A percentile compares a stretch with the other conserved stretches of the same genome.
Conservation (phyloP, 2,888 invertebrate genomes). For the Andrena camellia region DNA sequence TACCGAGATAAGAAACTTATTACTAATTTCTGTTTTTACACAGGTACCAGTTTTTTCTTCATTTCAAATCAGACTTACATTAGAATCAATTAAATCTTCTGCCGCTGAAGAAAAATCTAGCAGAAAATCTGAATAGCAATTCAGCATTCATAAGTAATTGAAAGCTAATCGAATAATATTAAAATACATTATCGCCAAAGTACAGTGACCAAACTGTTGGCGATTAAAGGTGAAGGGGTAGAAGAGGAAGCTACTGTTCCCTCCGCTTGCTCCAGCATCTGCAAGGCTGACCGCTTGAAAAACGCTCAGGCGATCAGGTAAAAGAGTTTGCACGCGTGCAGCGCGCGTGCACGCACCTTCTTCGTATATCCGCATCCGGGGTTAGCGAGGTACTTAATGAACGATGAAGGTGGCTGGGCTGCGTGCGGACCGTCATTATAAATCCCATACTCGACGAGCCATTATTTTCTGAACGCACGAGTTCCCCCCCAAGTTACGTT, state of each 20-base stretch:
- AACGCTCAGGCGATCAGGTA: constrained; percentile 17
- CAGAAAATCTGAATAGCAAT: too few relatives aligned
- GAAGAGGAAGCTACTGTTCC: constrained; percentile 76
- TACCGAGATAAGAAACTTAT: too few relatives aligned
- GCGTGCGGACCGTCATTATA: constrained; percentile 62
- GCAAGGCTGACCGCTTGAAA: constrained; percentile 66
- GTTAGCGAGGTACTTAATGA: constrained; percentile 68
- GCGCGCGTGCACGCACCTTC: constrained; percentile 46
- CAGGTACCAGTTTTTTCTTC: too few relatives aligned
- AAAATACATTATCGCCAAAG: neutral
- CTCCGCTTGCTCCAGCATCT: constrained; percentile 65
- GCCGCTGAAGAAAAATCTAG: too few relatives aligned
- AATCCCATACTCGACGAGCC: constrained; percentile 36
- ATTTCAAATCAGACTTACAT: too few relatives aligned
- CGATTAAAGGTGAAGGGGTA: constrained; percentile 48
- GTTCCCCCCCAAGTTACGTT: neutral
- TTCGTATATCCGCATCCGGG: constrained; percentile 68
- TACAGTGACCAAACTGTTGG: constrained; percentile 28
- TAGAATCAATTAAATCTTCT: too few relatives aligned
- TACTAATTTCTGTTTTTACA: too few relatives aligned
- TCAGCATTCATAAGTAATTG: too few relatives aligned
- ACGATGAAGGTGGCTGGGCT: constrained; percentile 64
- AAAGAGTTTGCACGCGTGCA: constrained; percentile 49
- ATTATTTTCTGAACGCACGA: constrained; percentile 44
- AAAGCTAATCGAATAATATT: neutral